phyloP scores from a whole-genome alignment of 2,797 vertebrate species.

The Halcyon chelicuti region DNA sequence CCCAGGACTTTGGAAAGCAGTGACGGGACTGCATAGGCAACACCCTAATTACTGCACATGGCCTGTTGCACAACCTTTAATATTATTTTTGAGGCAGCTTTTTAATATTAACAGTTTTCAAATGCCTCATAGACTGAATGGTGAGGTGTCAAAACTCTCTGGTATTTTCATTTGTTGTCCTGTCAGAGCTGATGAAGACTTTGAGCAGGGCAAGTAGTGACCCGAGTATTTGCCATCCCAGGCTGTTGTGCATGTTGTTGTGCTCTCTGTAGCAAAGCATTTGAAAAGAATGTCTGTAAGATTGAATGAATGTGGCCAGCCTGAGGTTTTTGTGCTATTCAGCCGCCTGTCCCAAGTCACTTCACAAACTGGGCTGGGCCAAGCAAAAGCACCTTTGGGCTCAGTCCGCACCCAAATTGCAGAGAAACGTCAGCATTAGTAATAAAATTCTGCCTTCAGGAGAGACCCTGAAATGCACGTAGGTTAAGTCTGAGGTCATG shows the following conservation, averaged over 20 bases:
- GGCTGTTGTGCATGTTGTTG: not conserved
- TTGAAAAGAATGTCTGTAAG: not conserved
- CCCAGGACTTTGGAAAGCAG: not conserved
- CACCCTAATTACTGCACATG: not conserved
- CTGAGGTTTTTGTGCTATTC: not conserved
- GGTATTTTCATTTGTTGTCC: accelerated
- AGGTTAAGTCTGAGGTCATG: not conserved
- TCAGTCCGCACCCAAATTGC: not conserved
- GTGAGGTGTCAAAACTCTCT: not conserved
- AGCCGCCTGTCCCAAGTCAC: not conserved
- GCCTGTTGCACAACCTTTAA: not conserved
- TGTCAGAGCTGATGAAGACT: not conserved
- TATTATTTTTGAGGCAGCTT: not conserved
- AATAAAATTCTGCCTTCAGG: not conserved
- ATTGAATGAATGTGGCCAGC: accelerated
- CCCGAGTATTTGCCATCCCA: not conserved
- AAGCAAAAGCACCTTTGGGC: not conserved
- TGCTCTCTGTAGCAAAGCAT: not conserved
- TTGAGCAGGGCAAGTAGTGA: not conserved
- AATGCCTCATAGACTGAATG: not conserved
- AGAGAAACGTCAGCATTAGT: not conserved
- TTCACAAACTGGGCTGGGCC: not conserved
- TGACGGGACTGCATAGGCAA: not conserved
- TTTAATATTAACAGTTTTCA: not conserved
- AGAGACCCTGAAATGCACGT: not conserved